A percentile compares a stretch with the other conserved stretches of the same genome.
phyloP scores from a whole-genome alignment of 1,140 invertebrate species.

The Bombus cullumanus region DNA sequence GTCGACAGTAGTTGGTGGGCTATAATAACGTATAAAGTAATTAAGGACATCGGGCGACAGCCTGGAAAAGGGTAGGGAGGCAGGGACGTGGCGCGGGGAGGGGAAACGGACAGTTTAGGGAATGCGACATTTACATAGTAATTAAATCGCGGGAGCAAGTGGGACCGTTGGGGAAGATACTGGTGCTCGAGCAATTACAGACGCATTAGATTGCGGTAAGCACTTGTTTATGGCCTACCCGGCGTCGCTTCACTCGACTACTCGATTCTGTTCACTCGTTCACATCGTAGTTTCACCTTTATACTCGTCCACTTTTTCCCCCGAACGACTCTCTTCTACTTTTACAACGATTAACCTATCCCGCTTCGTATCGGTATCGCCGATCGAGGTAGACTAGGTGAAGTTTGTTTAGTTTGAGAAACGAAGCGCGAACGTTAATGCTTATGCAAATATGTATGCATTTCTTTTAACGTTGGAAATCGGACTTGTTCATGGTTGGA shows the following conservation, averaged over 20 bases:
- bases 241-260: constrained; percentile 53
- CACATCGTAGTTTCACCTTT: constrained; percentile 26
- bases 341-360: constrained; percentile 26
- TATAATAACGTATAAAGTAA: constrained; percentile 83
- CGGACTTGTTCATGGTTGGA: too few relatives aligned
- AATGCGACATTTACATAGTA: constrained; percentile 84
- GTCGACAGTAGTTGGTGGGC: constrained; percentile 77
- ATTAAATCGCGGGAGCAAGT: constrained; percentile 83
- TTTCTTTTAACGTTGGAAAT: too few relatives aligned
- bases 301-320: constrained; percentile 13
- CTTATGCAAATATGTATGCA: too few relatives aligned
- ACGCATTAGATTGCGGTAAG: constrained; percentile 83
- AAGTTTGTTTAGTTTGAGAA: background rate
- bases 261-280: constrained; percentile 58
- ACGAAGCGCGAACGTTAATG: too few relatives aligned
- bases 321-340: background rate
- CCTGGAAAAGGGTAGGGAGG: constrained; percentile 53
- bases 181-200: constrained; percentile 82
- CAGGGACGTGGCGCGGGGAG: constrained; percentile 48
- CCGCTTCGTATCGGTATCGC: background rate
- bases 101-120: constrained; percentile 78
- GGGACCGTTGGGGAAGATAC: constrained; percentile 81
- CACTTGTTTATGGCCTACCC: constrained; percentile 82
- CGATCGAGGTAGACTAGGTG: background rate
- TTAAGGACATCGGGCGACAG: constrained; percentile 83